Percentiles rank a stretch among this genome's conserved stretches.
These are phyloP conservation scores for Tinamus major DNA, from an alignment of 2,797 vertebrate species.

Conservation along the genomic window DNA sequence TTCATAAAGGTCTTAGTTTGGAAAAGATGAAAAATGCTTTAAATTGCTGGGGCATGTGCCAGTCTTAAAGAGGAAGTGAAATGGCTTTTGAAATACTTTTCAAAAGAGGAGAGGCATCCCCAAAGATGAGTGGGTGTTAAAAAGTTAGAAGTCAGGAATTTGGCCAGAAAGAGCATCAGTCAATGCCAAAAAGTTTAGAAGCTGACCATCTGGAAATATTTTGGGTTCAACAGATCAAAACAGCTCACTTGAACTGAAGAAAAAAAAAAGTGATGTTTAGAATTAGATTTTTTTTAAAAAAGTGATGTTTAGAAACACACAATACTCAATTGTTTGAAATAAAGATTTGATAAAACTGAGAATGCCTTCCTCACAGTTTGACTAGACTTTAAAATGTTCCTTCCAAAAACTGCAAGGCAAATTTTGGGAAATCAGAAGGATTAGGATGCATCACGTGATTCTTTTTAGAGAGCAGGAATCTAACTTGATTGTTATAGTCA, in stretches of 20 bases:
- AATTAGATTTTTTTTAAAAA: neutral
- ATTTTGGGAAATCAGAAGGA: neutral
- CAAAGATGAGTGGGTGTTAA: neutral
- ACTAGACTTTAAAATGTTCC: neutral
- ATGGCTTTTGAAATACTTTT: neutral
- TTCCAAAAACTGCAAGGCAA: too few relatives aligned
- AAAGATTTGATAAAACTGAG: neutral
- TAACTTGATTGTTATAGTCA: neutral
- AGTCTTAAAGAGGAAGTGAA: neutral
- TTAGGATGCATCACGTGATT: neutral
- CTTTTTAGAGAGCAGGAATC: neutral
- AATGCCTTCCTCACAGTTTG: neutral
- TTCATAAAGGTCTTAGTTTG: neutral
- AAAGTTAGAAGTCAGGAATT: neutral
- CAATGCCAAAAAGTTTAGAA: conserved; percentile 15
- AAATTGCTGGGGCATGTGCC: neutral
- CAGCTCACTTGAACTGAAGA: conserved; percentile 24
- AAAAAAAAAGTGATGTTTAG: conserved; percentile 7
- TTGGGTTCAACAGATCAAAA: conserved; percentile 31
- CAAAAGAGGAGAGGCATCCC: neutral
- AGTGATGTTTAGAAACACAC: conserved; percentile 3
- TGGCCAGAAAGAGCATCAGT: neutral
- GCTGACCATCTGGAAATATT: conserved; percentile 31
- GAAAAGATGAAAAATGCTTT: neutral
- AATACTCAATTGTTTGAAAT: neutral